A percentile compares a stretch with the other conserved stretches of the same genome.
Conservation (phyloP, 2,113 vertebrate genomes). For the Girardinichthys multiradiatus region DNA sequence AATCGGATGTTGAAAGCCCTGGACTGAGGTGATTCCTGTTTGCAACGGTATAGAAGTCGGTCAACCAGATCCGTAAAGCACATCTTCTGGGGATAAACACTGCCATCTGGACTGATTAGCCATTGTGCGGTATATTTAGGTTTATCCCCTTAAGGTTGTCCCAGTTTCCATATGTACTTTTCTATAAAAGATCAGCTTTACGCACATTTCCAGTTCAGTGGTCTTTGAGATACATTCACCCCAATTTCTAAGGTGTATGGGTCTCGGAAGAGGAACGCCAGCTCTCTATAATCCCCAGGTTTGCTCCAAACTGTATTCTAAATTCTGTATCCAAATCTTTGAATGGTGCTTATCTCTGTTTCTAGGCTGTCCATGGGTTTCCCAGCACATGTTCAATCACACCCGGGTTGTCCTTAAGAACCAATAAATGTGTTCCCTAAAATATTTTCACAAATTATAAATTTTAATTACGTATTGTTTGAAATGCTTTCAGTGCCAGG, state of each 20-base stretch:
- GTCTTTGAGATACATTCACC: not conserved
- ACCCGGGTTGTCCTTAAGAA: conserved; percentile 1
- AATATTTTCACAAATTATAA: conserved; percentile 14
- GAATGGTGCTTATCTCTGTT: conserved; percentile 13
- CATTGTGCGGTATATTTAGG: conserved; percentile 31
- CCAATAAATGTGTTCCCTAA: conserved; percentile 19
- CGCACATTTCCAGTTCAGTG: not conserved
- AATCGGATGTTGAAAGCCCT: not conserved
- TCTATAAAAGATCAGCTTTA: conserved; percentile 36
- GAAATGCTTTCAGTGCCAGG: conserved; percentile 8
- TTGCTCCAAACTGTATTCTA: not conserved
- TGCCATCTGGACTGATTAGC: not conserved
- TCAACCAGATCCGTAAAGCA: not conserved
- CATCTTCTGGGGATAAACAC: not conserved
- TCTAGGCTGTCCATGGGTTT: conserved; percentile 29
- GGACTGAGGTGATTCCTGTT: not conserved
- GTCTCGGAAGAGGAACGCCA: conserved; percentile 16
- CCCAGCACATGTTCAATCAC: conserved; percentile 6
- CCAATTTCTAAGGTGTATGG: conserved; percentile 11
- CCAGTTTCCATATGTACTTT: conserved; percentile 41
- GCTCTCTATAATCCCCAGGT: conserved; percentile 1
- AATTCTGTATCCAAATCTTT: conserved; percentile 11
- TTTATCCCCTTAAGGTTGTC: conserved; percentile 52
- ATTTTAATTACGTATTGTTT: conserved; percentile 31
- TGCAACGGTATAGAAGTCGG: conserved; percentile 19